phyloP scores from a whole-genome alignment of 2,888 invertebrate genomes.

The Podotricha telesiphe region DNA sequence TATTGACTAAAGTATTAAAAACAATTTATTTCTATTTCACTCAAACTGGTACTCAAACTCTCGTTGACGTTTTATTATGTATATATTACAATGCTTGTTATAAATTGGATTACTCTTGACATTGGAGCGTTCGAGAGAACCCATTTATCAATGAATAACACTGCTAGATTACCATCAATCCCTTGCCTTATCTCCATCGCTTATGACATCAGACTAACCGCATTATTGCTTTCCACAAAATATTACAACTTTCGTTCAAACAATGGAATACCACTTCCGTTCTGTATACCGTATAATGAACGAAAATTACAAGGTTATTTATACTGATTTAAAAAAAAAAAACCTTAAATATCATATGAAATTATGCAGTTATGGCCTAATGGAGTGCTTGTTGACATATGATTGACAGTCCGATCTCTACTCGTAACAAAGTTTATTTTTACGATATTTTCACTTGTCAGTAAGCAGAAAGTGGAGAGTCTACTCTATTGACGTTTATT shows the following conservation, averaged over 20 bases:
- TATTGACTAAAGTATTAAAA: too few species aligned
- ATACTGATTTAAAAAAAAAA: background rate
- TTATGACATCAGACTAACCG: constrained; percentile 42
- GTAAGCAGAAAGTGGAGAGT: too few species aligned
- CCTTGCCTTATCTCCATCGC: background rate
- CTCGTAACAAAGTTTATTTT: too few species aligned
- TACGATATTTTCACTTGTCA: too few species aligned
- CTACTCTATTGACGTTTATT: too few species aligned
- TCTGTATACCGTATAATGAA: constrained; percentile 48
- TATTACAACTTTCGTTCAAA: constrained; percentile 63
- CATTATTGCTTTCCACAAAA: constrained; percentile 50
- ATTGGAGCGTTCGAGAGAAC: background rate
- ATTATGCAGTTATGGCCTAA: background rate
- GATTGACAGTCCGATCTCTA: too few species aligned
- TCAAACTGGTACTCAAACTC: background rate
- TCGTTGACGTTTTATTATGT: constrained; percentile 7
- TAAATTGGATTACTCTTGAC: background rate
- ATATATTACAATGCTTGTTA: constrained; percentile 2
- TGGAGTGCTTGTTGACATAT: background rate
- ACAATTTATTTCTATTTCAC: background rate
- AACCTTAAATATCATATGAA: background rate
- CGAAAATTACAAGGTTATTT: background rate
- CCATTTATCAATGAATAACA: background rate
- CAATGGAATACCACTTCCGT: constrained; percentile 64
- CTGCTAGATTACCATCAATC: constrained; percentile 2